A percentile compares a stretch with the other conserved stretches of the same genome.
phyloP scores from a whole-genome alignment of 2,888 invertebrate genomes.

The Pterostichus madidus region DNA sequence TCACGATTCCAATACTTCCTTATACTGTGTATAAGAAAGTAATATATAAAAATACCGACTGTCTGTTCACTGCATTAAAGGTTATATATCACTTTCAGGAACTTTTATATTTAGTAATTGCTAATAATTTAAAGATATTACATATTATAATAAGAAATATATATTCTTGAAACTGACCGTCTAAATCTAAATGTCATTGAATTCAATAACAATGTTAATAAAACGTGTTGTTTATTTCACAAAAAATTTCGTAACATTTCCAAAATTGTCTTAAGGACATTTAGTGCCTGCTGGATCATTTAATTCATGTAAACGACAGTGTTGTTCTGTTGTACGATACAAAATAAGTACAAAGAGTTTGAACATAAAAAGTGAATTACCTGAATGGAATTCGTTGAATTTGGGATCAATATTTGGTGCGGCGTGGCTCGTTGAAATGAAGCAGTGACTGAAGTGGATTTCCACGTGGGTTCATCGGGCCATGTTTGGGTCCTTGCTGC shows the following conservation, averaged over 20 bases:
- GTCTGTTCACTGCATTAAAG: no score
- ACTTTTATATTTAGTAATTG: no score
- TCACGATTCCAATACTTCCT: no score
- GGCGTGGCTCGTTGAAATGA: not conserved
- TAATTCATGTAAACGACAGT: not conserved
- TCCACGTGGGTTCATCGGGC: conserved; percentile 30
- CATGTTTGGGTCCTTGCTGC: conserved; percentile 12
- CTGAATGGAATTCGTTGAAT: conserved; percentile 25
- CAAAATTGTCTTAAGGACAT: not conserved
- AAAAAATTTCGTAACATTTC: conserved; percentile 35
- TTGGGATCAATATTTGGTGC: conserved; percentile 38
- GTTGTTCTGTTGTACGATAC: not conserved
- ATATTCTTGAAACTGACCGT: not conserved
- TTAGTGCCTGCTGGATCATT: not conserved
- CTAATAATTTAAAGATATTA: not conserved
- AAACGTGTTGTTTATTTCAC: conserved; percentile 18
- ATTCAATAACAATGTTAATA: not conserved
- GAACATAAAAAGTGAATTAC: not conserved
- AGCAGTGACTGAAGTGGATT: conserved; percentile 6
- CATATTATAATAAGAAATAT: not conserved
- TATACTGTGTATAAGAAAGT: no score
- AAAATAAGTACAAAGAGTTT: not conserved
- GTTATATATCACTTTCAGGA: no score
- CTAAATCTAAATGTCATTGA: conserved; percentile 18
- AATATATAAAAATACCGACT: no score